Percentiles rank a stretch among this genome's conserved stretches.
Conservation (phyloP, 2,888 invertebrate genomes). For the Synergus laeviventris region DNA sequence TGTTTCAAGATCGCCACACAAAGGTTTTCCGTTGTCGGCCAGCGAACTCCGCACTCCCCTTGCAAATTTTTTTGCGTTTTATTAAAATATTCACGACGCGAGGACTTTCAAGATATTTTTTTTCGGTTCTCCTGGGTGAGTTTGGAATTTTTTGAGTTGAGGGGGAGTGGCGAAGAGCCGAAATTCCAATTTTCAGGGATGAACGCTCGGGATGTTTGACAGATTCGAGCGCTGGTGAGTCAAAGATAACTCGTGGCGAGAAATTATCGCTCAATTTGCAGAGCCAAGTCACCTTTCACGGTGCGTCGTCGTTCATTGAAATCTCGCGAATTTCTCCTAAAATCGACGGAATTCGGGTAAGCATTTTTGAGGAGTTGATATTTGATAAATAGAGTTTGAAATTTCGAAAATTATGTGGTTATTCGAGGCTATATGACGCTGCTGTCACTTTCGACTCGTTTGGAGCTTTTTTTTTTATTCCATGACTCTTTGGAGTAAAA, state of each 20-base stretch:
- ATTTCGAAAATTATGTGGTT: neutral
- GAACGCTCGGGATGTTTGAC: conserved; percentile 21
- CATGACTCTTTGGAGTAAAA: neutral
- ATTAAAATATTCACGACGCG: conserved; percentile 8
- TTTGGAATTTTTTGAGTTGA: neutral
- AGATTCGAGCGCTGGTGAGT: conserved; percentile 24
- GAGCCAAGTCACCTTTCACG: conserved; percentile 23
- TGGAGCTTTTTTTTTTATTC: neutral
- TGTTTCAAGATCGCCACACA: conserved; percentile 26
- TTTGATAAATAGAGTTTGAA: neutral
- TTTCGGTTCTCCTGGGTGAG: neutral
- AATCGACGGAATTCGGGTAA: neutral
- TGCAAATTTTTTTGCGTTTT: conserved; percentile 2
- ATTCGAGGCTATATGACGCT: neutral
- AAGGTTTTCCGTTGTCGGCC: conserved; percentile 40
- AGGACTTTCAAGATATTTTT: neutral
- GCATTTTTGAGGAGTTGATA: neutral
- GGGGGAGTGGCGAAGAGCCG: neutral
- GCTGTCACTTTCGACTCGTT: neutral
- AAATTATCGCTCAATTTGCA: conserved; percentile 15
- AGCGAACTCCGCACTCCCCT: conserved; percentile 37
- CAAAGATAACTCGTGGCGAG: conserved; percentile 34
- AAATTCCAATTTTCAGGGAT: neutral
- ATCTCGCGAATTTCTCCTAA: neutral
- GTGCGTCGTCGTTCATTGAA: neutral